Evolutionary conservation across 2,113 vertebrate genomes (phyloP).

Genomic region (Ranitomeya variabilis): DNA sequence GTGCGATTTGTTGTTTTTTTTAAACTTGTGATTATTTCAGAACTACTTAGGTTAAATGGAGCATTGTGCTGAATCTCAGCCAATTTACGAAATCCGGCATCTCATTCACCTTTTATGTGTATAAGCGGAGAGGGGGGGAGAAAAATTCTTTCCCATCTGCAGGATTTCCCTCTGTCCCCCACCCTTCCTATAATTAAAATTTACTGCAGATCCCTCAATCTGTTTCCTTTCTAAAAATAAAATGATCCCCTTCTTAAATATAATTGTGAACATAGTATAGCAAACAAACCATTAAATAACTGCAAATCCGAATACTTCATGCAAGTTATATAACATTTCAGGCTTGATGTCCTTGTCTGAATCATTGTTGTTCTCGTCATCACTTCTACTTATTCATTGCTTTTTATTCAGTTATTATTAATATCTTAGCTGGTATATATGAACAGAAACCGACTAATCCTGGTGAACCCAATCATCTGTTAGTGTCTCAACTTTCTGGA

Average conservation of each 20-base stretch:
- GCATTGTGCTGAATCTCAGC: slow-evolving; percentile 8
- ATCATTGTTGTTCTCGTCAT: not conserved
- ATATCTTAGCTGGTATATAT: not conserved
- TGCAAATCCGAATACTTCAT: not conserved
- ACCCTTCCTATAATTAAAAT: slow-evolving; percentile 43
- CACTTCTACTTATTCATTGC: not conserved
- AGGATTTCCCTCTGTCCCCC: slow-evolving; percentile 44
- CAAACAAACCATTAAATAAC: not conserved
- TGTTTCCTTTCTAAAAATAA: slow-evolving; percentile 42
- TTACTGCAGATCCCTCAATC: slow-evolving; percentile 27
- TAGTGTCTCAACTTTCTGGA: too few relatives aligned
- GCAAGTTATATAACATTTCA: not conserved
- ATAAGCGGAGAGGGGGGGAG: slow-evolving; percentile 6
- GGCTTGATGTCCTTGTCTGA: not conserved
- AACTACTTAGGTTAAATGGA: not conserved
- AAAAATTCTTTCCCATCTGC: slow-evolving; percentile 16
- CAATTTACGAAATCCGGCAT: slow-evolving; percentile 19
- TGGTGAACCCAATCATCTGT: too few relatives aligned
- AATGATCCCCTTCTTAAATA: not conserved
- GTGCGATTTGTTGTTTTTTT: not conserved
- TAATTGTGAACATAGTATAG: not conserved
- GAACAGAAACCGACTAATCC: too few relatives aligned
- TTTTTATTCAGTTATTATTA: not conserved
- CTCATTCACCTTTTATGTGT: slow-evolving; percentile 27
- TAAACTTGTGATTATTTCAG: not conserved